Evolutionary conservation across 2,888 invertebrate species (phyloP).

Genomic region (Loripinus fragilis): DNA sequence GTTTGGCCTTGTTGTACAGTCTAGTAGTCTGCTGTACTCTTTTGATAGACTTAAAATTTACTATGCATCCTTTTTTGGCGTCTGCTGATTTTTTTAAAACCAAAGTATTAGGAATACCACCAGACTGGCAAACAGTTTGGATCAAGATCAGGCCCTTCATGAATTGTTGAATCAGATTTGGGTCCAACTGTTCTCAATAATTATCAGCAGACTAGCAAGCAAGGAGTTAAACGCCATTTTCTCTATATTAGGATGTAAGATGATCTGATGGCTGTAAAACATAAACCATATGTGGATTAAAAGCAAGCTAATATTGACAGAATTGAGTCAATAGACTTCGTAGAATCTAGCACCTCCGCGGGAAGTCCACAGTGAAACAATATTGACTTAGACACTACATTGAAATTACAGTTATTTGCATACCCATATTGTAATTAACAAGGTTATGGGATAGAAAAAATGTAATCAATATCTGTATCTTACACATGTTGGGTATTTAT

Average conservation of each 20-base stretch:
- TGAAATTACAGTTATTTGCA: slow-evolving; percentile 23
- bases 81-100: no score
- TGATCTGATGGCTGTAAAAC: slow-evolving; percentile 3
- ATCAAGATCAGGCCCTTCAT: no score
- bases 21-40: no score
- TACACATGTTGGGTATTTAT: neutral
- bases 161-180: no score
- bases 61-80: no score
- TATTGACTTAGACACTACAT: slow-evolving; percentile 21
- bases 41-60: no score
- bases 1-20: no score
- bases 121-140: no score
- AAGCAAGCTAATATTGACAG: slow-evolving; percentile 19
- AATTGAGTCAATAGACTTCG: slow-evolving; percentile 10
- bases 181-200: no score
- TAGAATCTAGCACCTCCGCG: slow-evolving; percentile 13
- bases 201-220: no score
- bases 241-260: slow-evolving; percentile 3
- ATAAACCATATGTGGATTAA: slow-evolving; percentile 17
- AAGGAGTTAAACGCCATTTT: no score
- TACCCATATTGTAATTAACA: slow-evolving; percentile 26
- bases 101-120: no score
- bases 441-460: neutral
- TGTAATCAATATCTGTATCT: slow-evolving; percentile 6
- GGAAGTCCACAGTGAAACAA: slow-evolving; percentile 8